Percentiles rank a stretch among this genome's conserved stretches.
phyloP scores from a whole-genome alignment of 2,113 vertebrate genomes.

The Corvus cornix region DNA sequence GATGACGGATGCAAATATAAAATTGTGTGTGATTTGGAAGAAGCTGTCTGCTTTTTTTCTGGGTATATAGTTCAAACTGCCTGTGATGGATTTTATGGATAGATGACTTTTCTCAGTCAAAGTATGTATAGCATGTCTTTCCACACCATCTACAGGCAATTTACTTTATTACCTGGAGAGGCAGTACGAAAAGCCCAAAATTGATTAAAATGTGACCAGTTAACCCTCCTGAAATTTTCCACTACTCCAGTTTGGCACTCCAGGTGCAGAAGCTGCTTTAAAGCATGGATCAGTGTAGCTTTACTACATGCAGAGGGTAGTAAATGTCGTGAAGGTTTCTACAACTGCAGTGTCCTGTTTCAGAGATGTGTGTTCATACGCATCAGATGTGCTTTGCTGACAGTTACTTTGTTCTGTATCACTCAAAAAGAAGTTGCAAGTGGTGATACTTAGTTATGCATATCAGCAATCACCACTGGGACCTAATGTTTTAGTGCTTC shows the following conservation, averaged over 20 bases:
- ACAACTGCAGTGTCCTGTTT: background rate
- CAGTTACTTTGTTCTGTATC: background rate
- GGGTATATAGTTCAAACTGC: background rate
- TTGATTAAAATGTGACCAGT: background rate
- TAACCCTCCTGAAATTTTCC: background rate
- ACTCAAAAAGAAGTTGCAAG: background rate
- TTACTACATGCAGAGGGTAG: background rate
- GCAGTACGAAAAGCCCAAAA: background rate
- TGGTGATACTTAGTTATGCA: background rate
- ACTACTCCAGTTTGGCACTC: background rate
- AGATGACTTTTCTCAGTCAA: background rate
- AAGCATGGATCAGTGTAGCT: background rate
- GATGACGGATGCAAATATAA: background rate
- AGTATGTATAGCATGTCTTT: background rate
- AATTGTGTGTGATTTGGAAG: background rate
- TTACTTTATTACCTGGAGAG: background rate
- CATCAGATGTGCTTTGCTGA: background rate
- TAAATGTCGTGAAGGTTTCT: background rate
- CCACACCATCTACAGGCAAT: constrained; percentile 1
- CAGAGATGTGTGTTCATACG: background rate
- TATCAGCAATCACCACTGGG: background rate
- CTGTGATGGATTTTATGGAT: background rate
- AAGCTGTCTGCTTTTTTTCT: background rate
- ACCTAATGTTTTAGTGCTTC: background rate
- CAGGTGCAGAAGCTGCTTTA: background rate